Evolutionary conservation across 2,888 invertebrate genomes (phyloP).

Genomic region (Aspidiotus destructor): DNA sequence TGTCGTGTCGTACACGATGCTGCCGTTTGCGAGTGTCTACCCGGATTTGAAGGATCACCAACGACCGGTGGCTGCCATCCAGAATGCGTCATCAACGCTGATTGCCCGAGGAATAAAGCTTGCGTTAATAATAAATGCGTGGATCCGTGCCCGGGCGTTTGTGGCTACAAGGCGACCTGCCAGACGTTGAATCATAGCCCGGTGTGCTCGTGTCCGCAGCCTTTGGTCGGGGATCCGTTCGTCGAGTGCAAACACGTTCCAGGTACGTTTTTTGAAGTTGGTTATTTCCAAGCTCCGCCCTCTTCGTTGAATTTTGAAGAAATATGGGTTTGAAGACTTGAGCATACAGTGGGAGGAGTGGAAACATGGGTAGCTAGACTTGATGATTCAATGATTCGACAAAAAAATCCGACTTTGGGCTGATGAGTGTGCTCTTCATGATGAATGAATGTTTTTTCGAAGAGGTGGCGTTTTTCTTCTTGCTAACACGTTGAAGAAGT

Average conservation of each 20-base stretch:
- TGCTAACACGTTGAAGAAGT: too few species aligned
- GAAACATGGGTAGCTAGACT: too few species aligned
- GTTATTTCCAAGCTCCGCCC: neutral
- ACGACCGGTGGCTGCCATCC: constrained; percentile 61
- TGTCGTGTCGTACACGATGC: constrained; percentile 52
- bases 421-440: too few species aligned
- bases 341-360: too few species aligned
- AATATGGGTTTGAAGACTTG: too few species aligned
- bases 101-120: constrained; percentile 62
- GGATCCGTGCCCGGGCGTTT: constrained; percentile 70
- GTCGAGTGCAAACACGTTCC: constrained; percentile 51
- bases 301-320: too few species aligned
- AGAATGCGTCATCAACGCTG: constrained; percentile 72
- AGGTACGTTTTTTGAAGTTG: constrained; percentile 40
- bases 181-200: constrained; percentile 74
- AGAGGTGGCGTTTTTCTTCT: too few species aligned
- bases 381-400: too few species aligned
- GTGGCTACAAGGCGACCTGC: constrained; percentile 67
- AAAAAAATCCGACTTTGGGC: too few species aligned
- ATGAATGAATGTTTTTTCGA: too few species aligned
- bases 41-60: constrained; percentile 65
- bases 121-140: constrained; percentile 70
- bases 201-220: constrained; percentile 66
- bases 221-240: constrained; percentile 71
- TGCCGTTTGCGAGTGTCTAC: constrained; percentile 63